A percentile compares a stretch with the other conserved stretches of the same genome.
phyloP scores from a whole-genome alignment of 2,888 invertebrate genomes.

The Drosophila kanekoi region DNA sequence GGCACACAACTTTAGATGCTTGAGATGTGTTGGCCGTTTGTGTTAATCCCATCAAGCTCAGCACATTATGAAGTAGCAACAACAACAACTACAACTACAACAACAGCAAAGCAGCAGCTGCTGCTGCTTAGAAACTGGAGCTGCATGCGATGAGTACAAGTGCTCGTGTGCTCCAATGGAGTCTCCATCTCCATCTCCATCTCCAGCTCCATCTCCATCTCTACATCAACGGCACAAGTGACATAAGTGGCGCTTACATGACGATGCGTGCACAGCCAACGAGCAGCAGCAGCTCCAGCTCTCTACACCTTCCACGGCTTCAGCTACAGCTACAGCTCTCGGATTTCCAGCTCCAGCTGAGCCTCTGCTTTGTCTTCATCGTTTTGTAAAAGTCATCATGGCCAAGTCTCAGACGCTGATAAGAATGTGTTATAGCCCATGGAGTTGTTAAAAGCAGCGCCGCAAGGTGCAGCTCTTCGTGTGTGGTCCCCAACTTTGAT shows the following conservation, averaged over 20 bases:
- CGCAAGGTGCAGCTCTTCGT: slow-evolving; percentile 66
- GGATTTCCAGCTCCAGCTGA: slow-evolving; percentile 12
- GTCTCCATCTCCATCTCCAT: slow-evolving; percentile 27
- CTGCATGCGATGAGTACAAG: slow-evolving; percentile 58
- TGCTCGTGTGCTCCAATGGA: slow-evolving; percentile 31
- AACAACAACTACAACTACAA: slow-evolving; percentile 52
- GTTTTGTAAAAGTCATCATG: slow-evolving; percentile 71
- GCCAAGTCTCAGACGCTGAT: slow-evolving; percentile 53
- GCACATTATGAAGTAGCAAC: slow-evolving; percentile 78
- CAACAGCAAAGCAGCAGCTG: slow-evolving; percentile 36
- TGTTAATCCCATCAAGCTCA: slow-evolving; percentile 80
- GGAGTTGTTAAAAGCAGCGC: slow-evolving; percentile 78
- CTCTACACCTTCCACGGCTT: slow-evolving; percentile 42
- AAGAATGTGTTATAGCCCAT: slow-evolving; percentile 68
- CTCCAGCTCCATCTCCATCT: slow-evolving; percentile 47
- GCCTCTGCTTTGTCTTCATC: slow-evolving; percentile 55
- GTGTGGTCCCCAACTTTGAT: slow-evolving; percentile 71
- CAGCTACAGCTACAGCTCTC: slow-evolving; percentile 9
- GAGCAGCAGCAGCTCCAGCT: slow-evolving; percentile 54
- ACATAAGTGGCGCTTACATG: slow-evolving; percentile 82
- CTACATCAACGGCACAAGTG: slow-evolving; percentile 80
- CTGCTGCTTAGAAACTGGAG: slow-evolving; percentile 71
- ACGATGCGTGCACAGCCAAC: slow-evolving; percentile 81
- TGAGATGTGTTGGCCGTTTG: slow-evolving; percentile 81
- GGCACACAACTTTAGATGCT: slow-evolving; percentile 77